These are phyloP conservation scores for Podarcis siculus DNA, from an alignment of 2,797 vertebrate genomes.

Conservation along the genomic window DNA sequence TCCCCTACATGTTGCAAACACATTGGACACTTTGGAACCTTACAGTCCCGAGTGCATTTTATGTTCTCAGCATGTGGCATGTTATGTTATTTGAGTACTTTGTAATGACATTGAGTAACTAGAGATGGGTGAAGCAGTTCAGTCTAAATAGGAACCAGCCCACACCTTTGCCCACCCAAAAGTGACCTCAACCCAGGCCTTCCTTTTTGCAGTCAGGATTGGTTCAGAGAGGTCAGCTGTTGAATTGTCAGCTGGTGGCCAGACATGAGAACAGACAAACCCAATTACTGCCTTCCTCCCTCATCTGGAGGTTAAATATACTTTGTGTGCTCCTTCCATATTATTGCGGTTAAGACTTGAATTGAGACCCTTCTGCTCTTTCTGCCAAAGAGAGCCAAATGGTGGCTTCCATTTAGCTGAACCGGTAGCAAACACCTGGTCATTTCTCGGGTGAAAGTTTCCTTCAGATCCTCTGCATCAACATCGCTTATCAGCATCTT, in stretches of 20 bases:
- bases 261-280: constrained; percentile 70
- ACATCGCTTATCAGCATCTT: not conserved
- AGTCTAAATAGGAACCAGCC: constrained; percentile 70
- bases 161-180: constrained; percentile 72
- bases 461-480: not conserved
- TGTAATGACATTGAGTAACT: constrained; percentile 72
- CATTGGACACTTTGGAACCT: constrained; percentile 12
- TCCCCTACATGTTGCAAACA: constrained; percentile 15
- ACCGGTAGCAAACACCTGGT: constrained; percentile 4
- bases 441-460: not conserved
- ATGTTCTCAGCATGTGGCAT: constrained; percentile 39
- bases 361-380: constrained; percentile 39
- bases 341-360: constrained; percentile 34
- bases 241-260: constrained; percentile 70
- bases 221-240: constrained; percentile 70
- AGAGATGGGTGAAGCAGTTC: constrained; percentile 68
- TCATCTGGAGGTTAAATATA: constrained; percentile 56
- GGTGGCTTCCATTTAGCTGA: constrained; percentile 22
- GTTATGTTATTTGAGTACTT: constrained; percentile 49
- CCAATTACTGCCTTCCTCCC: constrained; percentile 65
- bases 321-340: constrained; percentile 27
- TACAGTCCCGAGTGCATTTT: not conserved
- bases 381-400: constrained; percentile 19
- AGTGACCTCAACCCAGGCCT: constrained; percentile 69
- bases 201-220: constrained; percentile 66